Evolutionary conservation across 2,797 vertebrate genomes (phyloP), one percentile per base, ranked within the genome.

Genomic region (Cheirogaleus major): DNA sequence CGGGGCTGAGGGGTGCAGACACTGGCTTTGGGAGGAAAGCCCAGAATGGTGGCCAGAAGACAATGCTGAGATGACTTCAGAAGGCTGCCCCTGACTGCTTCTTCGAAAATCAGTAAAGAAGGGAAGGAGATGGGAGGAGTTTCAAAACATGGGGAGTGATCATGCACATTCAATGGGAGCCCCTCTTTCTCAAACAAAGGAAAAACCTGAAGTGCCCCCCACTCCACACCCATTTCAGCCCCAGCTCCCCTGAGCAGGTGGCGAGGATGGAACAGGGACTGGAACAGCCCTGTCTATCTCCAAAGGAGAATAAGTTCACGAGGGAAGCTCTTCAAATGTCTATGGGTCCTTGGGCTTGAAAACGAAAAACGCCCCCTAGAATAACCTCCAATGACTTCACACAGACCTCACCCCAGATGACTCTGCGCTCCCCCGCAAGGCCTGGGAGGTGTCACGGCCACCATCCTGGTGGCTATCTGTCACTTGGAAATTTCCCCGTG

Each of bases 161-260:
- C 52, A 88, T 92, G 97, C 98, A 95, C 92, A 63, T 96, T 91
- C 96, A 86, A 45, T 27, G 11, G 30, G 81, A 67, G 70, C 93
- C 97, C 1, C 0, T 75, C 94, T 96, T 87, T 65, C 57, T 30
- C 96, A 98, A 95, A 99, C 98, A 98, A 98, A 99, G 98, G 96
- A 93, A 97, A 92, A 59, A 79, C 69, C 92, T 0, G 30, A 87
- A 89, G 38, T 20, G 32, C 23, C 67, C 72, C 70, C 18, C 14
- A 41, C 38, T 50, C 87, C 65, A 61, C 45, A 35, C 35, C 69
- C 57, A 45, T 67, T 50, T 91, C 61, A 82, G 91, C 43, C 8
- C 50, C 0, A 13, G 50, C 41, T 65, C 48, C 18, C 61, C 59
- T 0, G 11, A 85, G 85, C 89, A 85, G 85, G 70, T 61, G 91